Conservation (phyloP, 1,140 invertebrate species). For the Trachelipus rathkii region DNA sequence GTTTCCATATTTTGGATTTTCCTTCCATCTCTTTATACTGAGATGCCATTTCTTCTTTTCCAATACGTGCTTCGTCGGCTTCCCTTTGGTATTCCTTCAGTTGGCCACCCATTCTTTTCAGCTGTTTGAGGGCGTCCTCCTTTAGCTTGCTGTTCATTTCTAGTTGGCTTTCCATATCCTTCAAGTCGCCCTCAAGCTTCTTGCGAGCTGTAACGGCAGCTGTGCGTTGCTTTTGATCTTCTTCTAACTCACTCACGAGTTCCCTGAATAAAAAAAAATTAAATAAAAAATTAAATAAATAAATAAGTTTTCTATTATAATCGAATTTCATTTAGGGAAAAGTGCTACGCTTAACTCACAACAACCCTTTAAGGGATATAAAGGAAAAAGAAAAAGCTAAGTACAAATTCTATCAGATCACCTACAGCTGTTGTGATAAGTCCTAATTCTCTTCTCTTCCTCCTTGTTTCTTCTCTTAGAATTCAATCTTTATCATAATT, state of each 20-base stretch:
- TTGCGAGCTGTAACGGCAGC: conserved; percentile 81
- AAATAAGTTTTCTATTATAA: neutral
- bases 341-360: too few species aligned
- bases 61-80: conserved; percentile 81
- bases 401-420: neutral
- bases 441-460: conserved; percentile 90
- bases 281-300: neutral
- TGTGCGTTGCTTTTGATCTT: conserved; percentile 88
- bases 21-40: conserved; percentile 83
- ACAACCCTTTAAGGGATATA: too few species aligned
- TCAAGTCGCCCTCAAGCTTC: conserved; percentile 91
- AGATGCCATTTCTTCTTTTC: conserved; percentile 76
- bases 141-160: conserved; percentile 96
- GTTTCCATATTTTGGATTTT: conserved; percentile 86
- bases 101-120: conserved; percentile 83
- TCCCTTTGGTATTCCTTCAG: conserved; percentile 88
- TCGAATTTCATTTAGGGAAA: neutral
- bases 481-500: conserved; percentile 89
- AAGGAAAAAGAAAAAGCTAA: too few species aligned
- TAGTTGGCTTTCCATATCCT: conserved; percentile 88
- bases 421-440: conserved; percentile 82
- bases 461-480: conserved; percentile 88
- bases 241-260: conserved; percentile 89
- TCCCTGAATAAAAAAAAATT: conserved; percentile 57
- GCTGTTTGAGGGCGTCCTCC: conserved; percentile 91